phyloP scores from a whole-genome alignment of 2,113 vertebrate species.

The Brienomyrus longianalis region DNA sequence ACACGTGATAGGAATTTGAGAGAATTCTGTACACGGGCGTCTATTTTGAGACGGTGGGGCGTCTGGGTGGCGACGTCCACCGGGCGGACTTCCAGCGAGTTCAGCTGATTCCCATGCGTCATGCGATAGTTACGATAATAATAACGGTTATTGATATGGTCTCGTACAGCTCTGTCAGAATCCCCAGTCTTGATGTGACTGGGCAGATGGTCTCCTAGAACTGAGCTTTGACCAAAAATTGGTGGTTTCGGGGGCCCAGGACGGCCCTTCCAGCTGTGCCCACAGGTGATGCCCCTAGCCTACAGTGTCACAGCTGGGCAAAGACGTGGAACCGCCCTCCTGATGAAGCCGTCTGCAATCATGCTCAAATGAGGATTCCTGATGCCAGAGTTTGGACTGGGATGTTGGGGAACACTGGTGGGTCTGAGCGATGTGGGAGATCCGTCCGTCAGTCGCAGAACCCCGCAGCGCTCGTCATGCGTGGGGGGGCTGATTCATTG shows the following conservation, averaged over 20 bases:
- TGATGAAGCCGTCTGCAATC: background rate
- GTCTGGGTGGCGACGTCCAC: background rate
- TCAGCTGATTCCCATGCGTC: background rate
- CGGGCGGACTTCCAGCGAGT: background rate
- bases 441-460: background rate
- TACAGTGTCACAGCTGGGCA: background rate
- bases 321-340: background rate
- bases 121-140: background rate
- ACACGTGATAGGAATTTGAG: background rate
- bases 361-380: background rate
- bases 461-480: background rate
- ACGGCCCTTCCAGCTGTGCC: background rate
- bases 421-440: background rate
- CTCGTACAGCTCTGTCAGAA: background rate
- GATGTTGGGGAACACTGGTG: background rate
- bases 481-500: background rate
- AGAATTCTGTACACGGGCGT: background rate
- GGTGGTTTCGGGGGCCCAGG: background rate
- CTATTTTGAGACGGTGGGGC: background rate
- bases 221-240: background rate
- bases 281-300: background rate
- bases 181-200: background rate
- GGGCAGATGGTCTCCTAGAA: background rate
- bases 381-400: background rate
- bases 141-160: background rate